Percentiles rank a stretch among this genome's conserved stretches.
phyloP scores from a whole-genome alignment of 2,113 vertebrate species.

The Pandion haliaetus region DNA sequence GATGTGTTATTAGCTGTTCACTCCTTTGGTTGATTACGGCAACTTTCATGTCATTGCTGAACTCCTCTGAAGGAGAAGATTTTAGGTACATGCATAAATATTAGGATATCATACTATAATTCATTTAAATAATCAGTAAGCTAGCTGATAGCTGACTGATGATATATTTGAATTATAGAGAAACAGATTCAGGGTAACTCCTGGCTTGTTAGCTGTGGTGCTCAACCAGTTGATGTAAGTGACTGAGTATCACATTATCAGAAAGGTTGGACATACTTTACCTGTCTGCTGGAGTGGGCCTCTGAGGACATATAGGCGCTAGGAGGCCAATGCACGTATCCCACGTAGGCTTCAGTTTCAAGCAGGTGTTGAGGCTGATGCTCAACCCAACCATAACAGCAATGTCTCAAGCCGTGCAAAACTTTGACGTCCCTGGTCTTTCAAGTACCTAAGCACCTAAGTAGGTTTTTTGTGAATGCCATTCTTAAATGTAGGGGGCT shows the following conservation, averaged over 20 bases:
- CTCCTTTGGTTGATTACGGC: not conserved
- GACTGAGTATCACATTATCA: not conserved
- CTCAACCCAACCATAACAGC: not conserved
- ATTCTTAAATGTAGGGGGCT: not conserved
- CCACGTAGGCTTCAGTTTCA: not conserved
- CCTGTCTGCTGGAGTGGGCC: not conserved
- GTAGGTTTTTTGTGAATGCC: not conserved
- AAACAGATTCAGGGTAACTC: not conserved
- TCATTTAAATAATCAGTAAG: not conserved
- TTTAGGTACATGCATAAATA: not conserved
- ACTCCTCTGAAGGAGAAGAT: not conserved
- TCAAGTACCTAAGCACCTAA: not conserved
- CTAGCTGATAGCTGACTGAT: not conserved
- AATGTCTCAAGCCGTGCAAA: not conserved
- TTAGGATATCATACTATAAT: not conserved
- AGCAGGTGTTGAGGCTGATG: not conserved
- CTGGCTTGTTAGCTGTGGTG: not conserved
- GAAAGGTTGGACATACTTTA: not conserved
- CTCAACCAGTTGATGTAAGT: not conserved
- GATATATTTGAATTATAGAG: not conserved
- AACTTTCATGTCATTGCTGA: not conserved
- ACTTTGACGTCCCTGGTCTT: not conserved
- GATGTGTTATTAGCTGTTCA: not conserved
- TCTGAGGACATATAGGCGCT: not conserved
- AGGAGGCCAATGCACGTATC: not conserved